A percentile compares a stretch with the other conserved stretches of the same genome.
Evolutionary conservation across 2,888 invertebrate genomes (phyloP).

Genomic region (Orthosia gracilis): DNA sequence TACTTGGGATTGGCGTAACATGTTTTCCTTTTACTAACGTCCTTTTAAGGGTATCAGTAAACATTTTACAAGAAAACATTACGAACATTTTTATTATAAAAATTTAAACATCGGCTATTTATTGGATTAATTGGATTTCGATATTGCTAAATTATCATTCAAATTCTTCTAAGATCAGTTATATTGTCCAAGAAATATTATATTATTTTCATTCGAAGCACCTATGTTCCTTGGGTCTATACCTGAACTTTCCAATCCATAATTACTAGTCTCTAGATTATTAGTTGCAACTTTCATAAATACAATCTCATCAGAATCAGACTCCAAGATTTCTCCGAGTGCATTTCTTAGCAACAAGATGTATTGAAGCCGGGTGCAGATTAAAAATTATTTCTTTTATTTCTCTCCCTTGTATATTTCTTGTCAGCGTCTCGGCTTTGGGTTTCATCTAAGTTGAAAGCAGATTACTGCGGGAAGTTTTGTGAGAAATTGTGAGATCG

Average conservation of each 20-base stretch:
- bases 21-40: too few relatives aligned
- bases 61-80: too few relatives aligned
- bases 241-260: neutral
- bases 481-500: constrained; percentile 43
- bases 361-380: constrained; percentile 70
- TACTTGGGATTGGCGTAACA: too few relatives aligned
- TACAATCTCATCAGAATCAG: constrained; percentile 49
- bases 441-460: constrained; percentile 45
- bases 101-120: too few relatives aligned
- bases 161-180: too few relatives aligned
- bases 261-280: neutral
- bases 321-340: constrained; percentile 41
- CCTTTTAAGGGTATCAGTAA: too few relatives aligned
- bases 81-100: too few relatives aligned
- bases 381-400: constrained; percentile 72
- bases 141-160: too few relatives aligned
- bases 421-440: constrained; percentile 34
- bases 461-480: constrained; percentile 48
- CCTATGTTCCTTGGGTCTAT: too few relatives aligned
- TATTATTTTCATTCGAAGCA: too few relatives aligned
- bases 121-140: too few relatives aligned
- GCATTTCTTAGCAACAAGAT: constrained; percentile 65
- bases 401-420: constrained; percentile 50
- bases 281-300: constrained; percentile 8
- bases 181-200: too few relatives aligned